Conservation (phyloP, 2,797 vertebrate genomes). For the Pogonophryne albipinna region DNA sequence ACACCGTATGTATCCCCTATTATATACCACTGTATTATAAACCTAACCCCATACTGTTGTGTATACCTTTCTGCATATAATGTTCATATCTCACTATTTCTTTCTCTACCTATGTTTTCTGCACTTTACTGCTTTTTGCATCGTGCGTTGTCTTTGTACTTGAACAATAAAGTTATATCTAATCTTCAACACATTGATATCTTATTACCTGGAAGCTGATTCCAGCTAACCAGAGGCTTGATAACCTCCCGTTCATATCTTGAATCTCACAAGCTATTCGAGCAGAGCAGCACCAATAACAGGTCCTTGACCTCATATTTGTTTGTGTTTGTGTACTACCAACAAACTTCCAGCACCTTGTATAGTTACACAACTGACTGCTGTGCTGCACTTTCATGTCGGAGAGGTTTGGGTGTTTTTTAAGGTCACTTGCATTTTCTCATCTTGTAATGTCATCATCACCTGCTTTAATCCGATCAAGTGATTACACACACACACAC, state of each 20-base stretch:
- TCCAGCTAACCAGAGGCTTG: neutral
- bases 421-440: neutral
- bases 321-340: conserved; percentile 9
- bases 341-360: conserved; percentile 37
- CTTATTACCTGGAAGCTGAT: conserved; percentile 20
- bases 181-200: neutral
- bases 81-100: no score
- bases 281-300: conserved; percentile 30
- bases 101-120: no score
- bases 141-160: no score
- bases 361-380: conserved; percentile 60
- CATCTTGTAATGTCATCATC: conserved; percentile 5
- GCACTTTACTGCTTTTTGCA: no score
- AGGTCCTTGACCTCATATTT: conserved; percentile 42
- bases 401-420: neutral
- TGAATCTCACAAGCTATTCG: neutral
- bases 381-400: conserved; percentile 6
- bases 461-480: conserved; percentile 26
- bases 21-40: no score
- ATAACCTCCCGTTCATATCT: conserved; percentile 17
- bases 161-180: no score
- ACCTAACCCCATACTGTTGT: no score
- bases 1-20: no score
- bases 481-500: conserved; percentile 19
- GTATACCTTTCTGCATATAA: no score